Percentiles rank a stretch among this genome's conserved stretches.
phyloP scores from a whole-genome alignment of 1,140 invertebrate species.

The Drosophila azteca region DNA sequence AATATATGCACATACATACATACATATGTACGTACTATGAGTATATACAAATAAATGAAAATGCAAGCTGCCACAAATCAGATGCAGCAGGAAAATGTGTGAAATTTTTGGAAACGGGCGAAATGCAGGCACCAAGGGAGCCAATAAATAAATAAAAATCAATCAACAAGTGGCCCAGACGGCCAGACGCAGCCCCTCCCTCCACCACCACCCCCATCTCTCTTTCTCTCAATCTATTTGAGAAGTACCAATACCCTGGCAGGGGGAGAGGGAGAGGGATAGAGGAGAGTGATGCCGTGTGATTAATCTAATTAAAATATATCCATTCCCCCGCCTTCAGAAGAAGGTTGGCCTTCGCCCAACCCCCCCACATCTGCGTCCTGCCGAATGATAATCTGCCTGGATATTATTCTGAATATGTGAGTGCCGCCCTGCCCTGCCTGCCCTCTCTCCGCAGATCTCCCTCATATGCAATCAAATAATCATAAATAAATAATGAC shows the following conservation, averaged over 20 bases:
- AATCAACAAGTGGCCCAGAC: constrained; percentile 74
- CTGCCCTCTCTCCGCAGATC: constrained; percentile 1
- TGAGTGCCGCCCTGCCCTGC: constrained; percentile 29
- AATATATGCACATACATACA: neutral
- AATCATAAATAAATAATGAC: constrained; percentile 82
- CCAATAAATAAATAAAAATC: constrained; percentile 67
- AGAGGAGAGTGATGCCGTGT: constrained; percentile 13
- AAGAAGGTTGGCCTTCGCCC: constrained; percentile 12
- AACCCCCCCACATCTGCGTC: neutral
- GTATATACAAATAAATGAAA: too few species aligned
- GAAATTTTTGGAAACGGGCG: constrained; percentile 20
- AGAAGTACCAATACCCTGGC: constrained; percentile 1
- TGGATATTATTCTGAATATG: constrained; percentile 48
- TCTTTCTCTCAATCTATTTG: constrained; percentile 3
- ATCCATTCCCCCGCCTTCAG: constrained; percentile 11
- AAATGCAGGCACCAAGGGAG: constrained; percentile 7
- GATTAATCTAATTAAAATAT: constrained; percentile 78
- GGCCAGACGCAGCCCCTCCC: neutral
- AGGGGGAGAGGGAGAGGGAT: neutral
- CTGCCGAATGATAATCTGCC: constrained; percentile 18
- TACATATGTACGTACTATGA: too few species aligned
- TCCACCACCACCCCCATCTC: neutral
- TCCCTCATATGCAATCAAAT: constrained; percentile 69
- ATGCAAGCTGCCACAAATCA: constrained; percentile 14
- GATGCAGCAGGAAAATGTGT: constrained; percentile 26